Percentiles rank a stretch among this genome's conserved stretches.
Evolutionary conservation across 2,888 invertebrate genomes (phyloP).

Genomic region (Himalopsyche anomala): DNA sequence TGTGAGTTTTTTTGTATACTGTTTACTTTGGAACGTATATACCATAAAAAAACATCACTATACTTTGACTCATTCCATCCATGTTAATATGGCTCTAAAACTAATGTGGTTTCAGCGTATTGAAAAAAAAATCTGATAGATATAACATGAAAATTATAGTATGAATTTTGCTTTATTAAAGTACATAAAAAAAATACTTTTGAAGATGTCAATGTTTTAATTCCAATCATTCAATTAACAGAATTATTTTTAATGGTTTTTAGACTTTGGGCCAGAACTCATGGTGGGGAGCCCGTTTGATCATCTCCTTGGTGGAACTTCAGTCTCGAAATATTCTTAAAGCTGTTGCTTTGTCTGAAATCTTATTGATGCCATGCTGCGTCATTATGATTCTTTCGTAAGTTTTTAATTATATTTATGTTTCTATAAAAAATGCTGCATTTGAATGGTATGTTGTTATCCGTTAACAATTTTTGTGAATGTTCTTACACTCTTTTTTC

Average conservation of each 20-base stretch:
- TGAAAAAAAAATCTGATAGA: neutral
- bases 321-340: slow-evolving; percentile 94
- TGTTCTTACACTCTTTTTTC: too few relatives aligned
- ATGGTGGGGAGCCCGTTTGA: slow-evolving; percentile 90
- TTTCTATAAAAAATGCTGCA: neutral
- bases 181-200: too few relatives aligned
- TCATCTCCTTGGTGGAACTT: slow-evolving; percentile 92
- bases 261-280: slow-evolving; percentile 95
- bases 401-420: slow-evolving; percentile 72
- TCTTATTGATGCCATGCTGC: slow-evolving; percentile 91
- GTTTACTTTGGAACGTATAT: too few relatives aligned
- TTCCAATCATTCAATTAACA: too few relatives aligned
- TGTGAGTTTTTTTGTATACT: too few relatives aligned
- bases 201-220: too few relatives aligned
- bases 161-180: too few relatives aligned
- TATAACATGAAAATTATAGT: neutral
- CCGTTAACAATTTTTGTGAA: neutral
- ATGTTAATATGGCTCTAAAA: too few relatives aligned
- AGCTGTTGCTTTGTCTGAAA: slow-evolving; percentile 94
- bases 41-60: too few relatives aligned
- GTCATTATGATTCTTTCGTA: slow-evolving; percentile 90
- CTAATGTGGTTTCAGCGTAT: too few relatives aligned
- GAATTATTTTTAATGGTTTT: slow-evolving; percentile 66
- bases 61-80: too few relatives aligned
- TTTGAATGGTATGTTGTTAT: neutral